Evolutionary conservation across 1,140 invertebrate genomes (phyloP).

Genomic region (Sogatella furcifera): DNA sequence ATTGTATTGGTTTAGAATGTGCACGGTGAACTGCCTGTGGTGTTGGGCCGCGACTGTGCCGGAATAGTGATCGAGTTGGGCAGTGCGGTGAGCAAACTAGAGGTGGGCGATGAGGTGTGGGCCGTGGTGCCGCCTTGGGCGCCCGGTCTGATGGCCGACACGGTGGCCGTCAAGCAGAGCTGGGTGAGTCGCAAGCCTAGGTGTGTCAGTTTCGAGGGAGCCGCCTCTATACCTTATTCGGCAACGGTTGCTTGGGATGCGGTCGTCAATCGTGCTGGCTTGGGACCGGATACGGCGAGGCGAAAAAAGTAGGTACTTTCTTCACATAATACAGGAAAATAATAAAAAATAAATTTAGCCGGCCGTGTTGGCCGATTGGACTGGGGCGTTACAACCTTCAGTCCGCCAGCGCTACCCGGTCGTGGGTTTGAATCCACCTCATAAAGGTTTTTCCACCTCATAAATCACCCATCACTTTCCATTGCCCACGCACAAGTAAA

Average conservation of each 20-base stretch:
- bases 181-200: constrained; percentile 51
- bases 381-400: no score
- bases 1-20: constrained; percentile 30
- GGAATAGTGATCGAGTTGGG: constrained; percentile 55
- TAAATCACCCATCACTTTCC: no score
- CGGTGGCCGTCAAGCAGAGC: constrained; percentile 43
- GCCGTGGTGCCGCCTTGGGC: constrained; percentile 45
- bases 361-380: no score
- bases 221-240: constrained; percentile 58
- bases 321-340: no score
- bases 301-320: constrained; percentile 40
- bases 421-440: no score
- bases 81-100: constrained; percentile 41
- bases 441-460: no score
- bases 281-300: constrained; percentile 39
- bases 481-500: no score
- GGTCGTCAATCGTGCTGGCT: constrained; percentile 40
- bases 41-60: constrained; percentile 55
- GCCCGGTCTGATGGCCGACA: constrained; percentile 48
- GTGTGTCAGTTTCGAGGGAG: constrained; percentile 51
- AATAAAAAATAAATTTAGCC: no score
- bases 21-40: constrained; percentile 43
- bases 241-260: constrained; percentile 55
- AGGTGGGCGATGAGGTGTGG: constrained; percentile 52
- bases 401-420: no score